Evolutionary conservation across 1,140 invertebrate species (phyloP).

Genomic region (Hormaphis cornu): DNA sequence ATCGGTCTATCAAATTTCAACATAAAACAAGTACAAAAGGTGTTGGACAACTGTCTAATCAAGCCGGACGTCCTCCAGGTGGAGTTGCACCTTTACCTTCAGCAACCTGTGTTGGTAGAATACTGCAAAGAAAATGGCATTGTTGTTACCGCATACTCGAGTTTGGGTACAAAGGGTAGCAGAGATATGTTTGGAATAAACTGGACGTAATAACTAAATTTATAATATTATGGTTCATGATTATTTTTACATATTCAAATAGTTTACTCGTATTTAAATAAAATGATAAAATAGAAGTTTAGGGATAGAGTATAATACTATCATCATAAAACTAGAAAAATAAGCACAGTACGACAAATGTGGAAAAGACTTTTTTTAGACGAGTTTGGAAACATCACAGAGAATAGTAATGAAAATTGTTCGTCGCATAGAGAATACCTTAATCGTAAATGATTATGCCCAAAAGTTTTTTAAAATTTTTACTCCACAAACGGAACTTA

Average conservation of each 20-base stretch:
- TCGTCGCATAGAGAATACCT: too few species aligned
- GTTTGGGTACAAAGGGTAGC: slow-evolving; percentile 63
- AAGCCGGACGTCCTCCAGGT: slow-evolving; percentile 49
- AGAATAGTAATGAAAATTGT: too few species aligned
- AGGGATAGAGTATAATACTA: too few species aligned
- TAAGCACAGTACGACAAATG: too few species aligned
- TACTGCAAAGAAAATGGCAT: slow-evolving; percentile 65
- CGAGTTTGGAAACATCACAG: too few species aligned
- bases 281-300: too few species aligned
- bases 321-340: too few species aligned
- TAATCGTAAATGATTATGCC: too few species aligned
- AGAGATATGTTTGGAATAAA: slow-evolving; percentile 42
- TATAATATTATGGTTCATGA: not conserved
- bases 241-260: not conserved
- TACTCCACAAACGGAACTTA: too few species aligned
- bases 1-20: slow-evolving; percentile 44
- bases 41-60: slow-evolving; percentile 37
- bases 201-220: not conserved
- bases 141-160: slow-evolving; percentile 69
- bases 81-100: slow-evolving; percentile 72
- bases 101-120: slow-evolving; percentile 63
- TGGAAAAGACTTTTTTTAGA: too few species aligned
- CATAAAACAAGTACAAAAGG: slow-evolving; percentile 37
- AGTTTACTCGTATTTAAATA: too few species aligned
- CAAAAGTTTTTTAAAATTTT: too few species aligned